Evolutionary conservation across 2,888 invertebrate species (phyloP), one percentile per base, ranked within the genome.

Genomic region (Argyresthia albistria): DNA sequence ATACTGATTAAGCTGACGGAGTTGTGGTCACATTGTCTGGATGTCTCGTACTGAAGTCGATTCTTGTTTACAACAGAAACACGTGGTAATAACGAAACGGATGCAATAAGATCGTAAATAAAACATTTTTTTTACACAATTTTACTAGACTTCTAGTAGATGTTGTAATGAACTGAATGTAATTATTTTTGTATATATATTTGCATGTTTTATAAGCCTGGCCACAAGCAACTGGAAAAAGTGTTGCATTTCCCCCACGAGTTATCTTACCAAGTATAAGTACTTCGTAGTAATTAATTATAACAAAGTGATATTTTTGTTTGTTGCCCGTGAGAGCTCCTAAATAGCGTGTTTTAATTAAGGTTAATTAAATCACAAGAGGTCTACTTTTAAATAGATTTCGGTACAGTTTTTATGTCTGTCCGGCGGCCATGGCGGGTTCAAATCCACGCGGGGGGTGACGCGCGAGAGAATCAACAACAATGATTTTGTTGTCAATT

Each of bases 331-430:
- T 79, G 76, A 73, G 76, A 76, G 49, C 35, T 15, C 16, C 63
- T 61, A 65, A 62, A 59, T 61, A 56, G 64, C 65, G 60, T 70
- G 45, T 45, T 47, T 39, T 79, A 77, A 81, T 81, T 83, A 76
- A 76, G 68, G 67, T 71, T 80, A 82, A 83, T 84, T 78, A 76
- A 80, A 76, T 68, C 70, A 69, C 66, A 60, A 63, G 63, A 60
- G 57, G 9, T 48, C 60, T 60, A 60, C 59, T 66, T 63, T 67
- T 64, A 60, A 66, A 67, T 67, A 68, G 69, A 69, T 67, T 67
- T 65, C 12, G 15, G 36, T 35, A 36, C 37, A 15, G 15, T 48
- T 48, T 48, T 48, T 48, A 11, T 25, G 12, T 4, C 4, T 10
- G n/a, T 35, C 4, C 25, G 25, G 16, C 46, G 9, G 15, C 46